These are phyloP conservation scores for Hyles lineata DNA, from an alignment of 2,888 invertebrate species.

Conservation along the genomic window DNA sequence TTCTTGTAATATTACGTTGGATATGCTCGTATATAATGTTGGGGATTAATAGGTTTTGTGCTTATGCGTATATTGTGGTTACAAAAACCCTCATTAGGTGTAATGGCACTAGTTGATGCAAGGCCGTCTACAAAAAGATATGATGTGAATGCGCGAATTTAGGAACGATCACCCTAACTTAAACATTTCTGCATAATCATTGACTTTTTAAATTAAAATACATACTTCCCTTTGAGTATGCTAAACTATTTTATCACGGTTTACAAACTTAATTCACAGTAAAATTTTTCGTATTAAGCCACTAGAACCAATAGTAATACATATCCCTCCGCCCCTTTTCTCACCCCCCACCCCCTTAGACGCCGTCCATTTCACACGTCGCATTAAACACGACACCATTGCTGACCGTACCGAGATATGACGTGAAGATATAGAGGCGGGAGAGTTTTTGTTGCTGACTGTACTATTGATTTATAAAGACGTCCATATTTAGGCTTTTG, in stretches of 20 bases:
- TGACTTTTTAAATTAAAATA: too few species aligned
- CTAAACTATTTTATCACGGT: too few species aligned
- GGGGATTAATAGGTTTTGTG: too few species aligned
- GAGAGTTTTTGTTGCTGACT: constrained; percentile 16
- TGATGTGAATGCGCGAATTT: too few species aligned
- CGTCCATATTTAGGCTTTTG: not conserved
- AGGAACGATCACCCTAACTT: too few species aligned
- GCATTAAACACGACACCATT: constrained; percentile 63
- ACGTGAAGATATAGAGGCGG: constrained; percentile 30
- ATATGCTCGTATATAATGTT: too few species aligned
- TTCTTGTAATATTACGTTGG: not conserved
- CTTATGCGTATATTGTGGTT: too few species aligned
- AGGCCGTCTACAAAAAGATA: too few species aligned
- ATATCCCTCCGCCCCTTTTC: constrained; percentile 6
- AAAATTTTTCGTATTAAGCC: not conserved
- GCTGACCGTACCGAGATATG: constrained; percentile 58
- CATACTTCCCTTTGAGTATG: too few species aligned
- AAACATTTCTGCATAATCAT: too few species aligned
- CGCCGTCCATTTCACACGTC: constrained; percentile 67
- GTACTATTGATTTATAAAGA: constrained; percentile 6
- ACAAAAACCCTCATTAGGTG: too few species aligned
- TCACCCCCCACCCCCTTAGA: constrained; percentile 36
- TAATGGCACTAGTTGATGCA: too few species aligned
- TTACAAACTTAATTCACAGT: not conserved
- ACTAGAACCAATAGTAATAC: constrained; percentile 8